A percentile compares a stretch with the other conserved stretches of the same genome.
Evolutionary conservation across 2,888 invertebrate genomes (phyloP).

Genomic region (Rhingia rostrata): DNA sequence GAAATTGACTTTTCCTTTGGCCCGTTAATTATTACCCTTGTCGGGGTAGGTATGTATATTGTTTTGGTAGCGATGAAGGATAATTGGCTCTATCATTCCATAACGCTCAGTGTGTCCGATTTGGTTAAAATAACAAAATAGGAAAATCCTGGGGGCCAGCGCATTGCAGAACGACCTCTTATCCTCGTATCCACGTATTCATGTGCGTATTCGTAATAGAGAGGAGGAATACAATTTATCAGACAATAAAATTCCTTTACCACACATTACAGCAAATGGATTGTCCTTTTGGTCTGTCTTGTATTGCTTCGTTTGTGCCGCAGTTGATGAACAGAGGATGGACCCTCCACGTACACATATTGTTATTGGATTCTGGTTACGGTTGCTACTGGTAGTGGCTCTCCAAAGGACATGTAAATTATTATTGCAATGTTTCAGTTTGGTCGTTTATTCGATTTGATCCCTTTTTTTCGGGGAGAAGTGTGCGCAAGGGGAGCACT

Average conservation of each 20-base stretch:
- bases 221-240: conserved; percentile 65
- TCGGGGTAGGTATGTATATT: conserved; percentile 13
- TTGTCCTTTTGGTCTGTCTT: conserved; percentile 66
- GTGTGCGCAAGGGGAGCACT: conserved; percentile 12
- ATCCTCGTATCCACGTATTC: conserved; percentile 69
- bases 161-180: conserved; percentile 59
- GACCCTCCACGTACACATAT: conserved; percentile 27
- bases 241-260: conserved; percentile 74
- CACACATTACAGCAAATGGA: conserved; percentile 74
- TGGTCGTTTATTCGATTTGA: conserved; percentile 57
- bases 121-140: conserved; percentile 67
- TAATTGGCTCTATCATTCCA: conserved; percentile 67
- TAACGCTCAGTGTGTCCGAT: conserved; percentile 67
- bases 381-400: not conserved
- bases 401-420: conserved; percentile 73
- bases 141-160: conserved; percentile 33
- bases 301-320: conserved; percentile 46
- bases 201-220: conserved; percentile 56
- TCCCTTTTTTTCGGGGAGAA: conserved; percentile 39
- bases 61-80: conserved; percentile 63
- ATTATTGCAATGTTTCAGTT: conserved; percentile 72
- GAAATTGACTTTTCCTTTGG: conserved; percentile 39
- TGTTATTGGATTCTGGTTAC: conserved; percentile 23
- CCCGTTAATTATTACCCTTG: not conserved
- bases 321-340: conserved; percentile 29